Conservation (phyloP, 1,140 invertebrate genomes). For the Vanessa atalanta region DNA sequence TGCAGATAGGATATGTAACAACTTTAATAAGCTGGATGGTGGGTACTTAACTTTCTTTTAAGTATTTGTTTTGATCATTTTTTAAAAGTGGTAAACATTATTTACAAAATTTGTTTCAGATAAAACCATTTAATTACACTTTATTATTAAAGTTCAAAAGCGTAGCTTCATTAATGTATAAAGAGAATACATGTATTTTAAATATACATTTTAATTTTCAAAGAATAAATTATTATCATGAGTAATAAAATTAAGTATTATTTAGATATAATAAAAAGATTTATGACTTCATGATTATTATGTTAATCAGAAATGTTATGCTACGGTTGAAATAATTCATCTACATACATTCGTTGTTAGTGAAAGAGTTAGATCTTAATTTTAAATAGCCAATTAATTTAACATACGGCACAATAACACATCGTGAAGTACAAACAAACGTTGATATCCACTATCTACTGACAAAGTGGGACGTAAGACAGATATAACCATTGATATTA, state of each 20-base stretch:
- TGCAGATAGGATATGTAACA: slow-evolving; percentile 55
- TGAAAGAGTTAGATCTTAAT: background rate
- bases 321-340: slow-evolving; percentile 4
- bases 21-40: slow-evolving; percentile 67
- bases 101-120: background rate
- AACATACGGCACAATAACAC: slow-evolving; percentile 17
- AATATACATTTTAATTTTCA: slow-evolving; percentile 4
- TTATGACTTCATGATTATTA: background rate
- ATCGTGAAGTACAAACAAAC: slow-evolving; percentile 29
- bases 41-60: slow-evolving; percentile 54
- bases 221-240: background rate
- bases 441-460: slow-evolving; percentile 47
- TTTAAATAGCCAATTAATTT: background rate
- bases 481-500: slow-evolving; percentile 53
- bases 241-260: slow-evolving; percentile 7
- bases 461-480: slow-evolving; percentile 55
- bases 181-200: background rate
- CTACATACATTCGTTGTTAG: background rate
- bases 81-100: background rate
- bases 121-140: background rate
- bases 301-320: background rate
- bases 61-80: slow-evolving; percentile 31
- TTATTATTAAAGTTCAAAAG: background rate
- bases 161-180: background rate
- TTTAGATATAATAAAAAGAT: slow-evolving; percentile 10